Percentiles rank a stretch among this genome's conserved stretches.
These are phyloP conservation scores for Petrocephalus sullivani DNA, from an alignment of 2,797 vertebrate genomes.

Conservation along the genomic window DNA sequence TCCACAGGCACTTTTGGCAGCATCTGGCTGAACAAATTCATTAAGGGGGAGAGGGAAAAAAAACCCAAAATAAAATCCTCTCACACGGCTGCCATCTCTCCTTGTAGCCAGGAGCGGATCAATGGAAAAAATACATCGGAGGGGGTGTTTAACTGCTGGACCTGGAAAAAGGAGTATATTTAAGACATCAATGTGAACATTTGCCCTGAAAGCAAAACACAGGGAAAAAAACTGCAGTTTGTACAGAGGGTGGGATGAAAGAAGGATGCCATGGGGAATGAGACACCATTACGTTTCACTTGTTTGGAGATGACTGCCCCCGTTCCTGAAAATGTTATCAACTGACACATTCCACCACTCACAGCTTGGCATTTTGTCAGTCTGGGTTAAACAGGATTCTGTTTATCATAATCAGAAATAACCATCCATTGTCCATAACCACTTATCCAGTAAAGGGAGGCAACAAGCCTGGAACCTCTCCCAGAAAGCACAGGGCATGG, in stretches of 20 bases:
- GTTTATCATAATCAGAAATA: not conserved
- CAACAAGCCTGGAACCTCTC: not conserved
- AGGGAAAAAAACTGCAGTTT: not conserved
- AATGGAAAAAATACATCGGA: constrained; percentile 53
- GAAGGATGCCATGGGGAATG: constrained; percentile 41
- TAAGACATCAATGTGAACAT: constrained; percentile 50
- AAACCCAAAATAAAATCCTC: constrained; percentile 10
- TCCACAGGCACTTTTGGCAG: constrained; percentile 61
- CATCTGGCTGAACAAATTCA: constrained; percentile 43
- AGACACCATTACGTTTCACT: constrained; percentile 41
- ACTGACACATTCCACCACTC: not conserved
- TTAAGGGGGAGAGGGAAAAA: not conserved
- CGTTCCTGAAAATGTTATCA: constrained; percentile 40
- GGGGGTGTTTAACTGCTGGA: constrained; percentile 47
- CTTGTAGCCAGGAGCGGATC: constrained; percentile 59
- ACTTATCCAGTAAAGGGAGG: not conserved
- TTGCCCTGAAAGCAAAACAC: not conserved
- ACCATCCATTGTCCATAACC: not conserved
- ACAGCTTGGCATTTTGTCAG: constrained; percentile 1
- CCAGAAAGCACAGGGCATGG: not conserved
- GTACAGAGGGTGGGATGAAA: not conserved
- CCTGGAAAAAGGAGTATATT: constrained; percentile 53
- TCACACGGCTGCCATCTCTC: constrained; percentile 43
- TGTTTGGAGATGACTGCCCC: constrained; percentile 47
- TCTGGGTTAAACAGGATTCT: constrained; percentile 3